A percentile compares a stretch with the other conserved stretches of the same genome.
Conservation (phyloP, 2,113 vertebrate species). For the Bungarus multicinctus region DNA sequence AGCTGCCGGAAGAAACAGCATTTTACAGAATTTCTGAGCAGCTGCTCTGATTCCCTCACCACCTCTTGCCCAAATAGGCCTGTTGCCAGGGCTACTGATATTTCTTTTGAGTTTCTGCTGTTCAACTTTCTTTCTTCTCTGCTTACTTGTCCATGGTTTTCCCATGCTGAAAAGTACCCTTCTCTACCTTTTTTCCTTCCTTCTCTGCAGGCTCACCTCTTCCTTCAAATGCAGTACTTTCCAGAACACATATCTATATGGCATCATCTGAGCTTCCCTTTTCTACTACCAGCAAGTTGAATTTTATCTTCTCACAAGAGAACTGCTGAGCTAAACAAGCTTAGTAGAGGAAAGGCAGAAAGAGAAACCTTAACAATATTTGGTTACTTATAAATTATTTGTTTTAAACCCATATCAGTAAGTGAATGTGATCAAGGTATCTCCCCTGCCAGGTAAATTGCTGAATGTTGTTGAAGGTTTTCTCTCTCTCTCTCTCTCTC, state of each 20-base stretch:
- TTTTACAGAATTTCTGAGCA: background rate
- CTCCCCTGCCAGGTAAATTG: no score
- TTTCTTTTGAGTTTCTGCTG: background rate
- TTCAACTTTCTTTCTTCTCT: background rate
- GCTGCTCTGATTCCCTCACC: background rate
- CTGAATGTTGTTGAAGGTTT: background rate
- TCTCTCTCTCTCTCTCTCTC: no score
- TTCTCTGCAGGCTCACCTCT: background rate
- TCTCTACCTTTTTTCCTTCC: background rate
- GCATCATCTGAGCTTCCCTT: background rate
- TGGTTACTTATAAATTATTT: background rate
- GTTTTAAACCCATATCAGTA: background rate
- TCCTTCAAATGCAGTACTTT: background rate
- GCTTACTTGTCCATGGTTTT: background rate
- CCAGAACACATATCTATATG: rapidly evolving
- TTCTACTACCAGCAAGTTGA: background rate
- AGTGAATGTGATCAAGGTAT: background rate
- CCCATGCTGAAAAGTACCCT: background rate
- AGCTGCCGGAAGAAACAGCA: background rate
- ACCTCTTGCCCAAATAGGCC: background rate
- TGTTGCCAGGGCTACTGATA: constrained; percentile 4
- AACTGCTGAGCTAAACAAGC: background rate
- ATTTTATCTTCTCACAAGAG: background rate
- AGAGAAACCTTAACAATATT: constrained; percentile 4
- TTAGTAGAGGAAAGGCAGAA: background rate